A percentile compares a stretch with the other conserved stretches of the same genome.
phyloP scores from a whole-genome alignment of 2,888 invertebrate species.

The Pristionchus entomophagus region DNA sequence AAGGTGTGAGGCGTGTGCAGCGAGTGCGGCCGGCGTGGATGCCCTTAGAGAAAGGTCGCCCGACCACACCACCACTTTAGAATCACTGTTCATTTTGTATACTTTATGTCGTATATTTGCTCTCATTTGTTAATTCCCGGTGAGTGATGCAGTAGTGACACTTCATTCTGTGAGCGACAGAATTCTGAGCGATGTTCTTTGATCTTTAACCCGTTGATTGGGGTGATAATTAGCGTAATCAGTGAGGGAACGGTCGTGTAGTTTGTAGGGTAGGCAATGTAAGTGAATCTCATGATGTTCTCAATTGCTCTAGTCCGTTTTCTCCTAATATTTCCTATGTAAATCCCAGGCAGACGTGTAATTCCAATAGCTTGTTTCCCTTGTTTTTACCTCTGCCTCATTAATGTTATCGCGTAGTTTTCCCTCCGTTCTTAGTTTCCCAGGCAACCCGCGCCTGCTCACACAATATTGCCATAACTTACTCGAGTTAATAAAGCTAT shows the following conservation, averaged over 20 bases:
- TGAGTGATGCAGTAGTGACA: background rate
- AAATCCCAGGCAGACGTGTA: constrained; percentile 7
- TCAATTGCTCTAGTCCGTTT: background rate
- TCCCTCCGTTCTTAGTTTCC: background rate
- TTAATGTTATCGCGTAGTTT: background rate
- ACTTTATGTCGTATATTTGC: background rate
- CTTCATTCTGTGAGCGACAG: constrained; percentile 1
- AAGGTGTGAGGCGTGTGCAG: constrained; percentile 79
- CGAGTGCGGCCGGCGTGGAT: background rate
- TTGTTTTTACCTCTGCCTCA: background rate
- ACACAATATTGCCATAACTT: constrained; percentile 4
- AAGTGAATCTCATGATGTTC: background rate
- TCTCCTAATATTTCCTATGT: background rate
- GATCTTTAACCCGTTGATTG: background rate
- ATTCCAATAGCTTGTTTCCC: background rate
- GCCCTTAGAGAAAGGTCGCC: constrained; percentile 21
- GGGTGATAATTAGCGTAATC: constrained; percentile 34
- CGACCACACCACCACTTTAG: constrained; percentile 25
- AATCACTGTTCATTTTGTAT: constrained; percentile 6
- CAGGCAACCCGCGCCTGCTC: background rate
- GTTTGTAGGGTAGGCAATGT: constrained; percentile 18
- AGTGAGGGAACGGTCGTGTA: background rate
- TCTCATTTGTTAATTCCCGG: background rate
- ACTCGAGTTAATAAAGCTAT: constrained; percentile 28
- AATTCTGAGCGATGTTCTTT: background rate